Evolutionary conservation across 2,888 invertebrate genomes (phyloP), one percentile per base, ranked within the genome.

Genomic region (Sialis fuliginosa): DNA sequence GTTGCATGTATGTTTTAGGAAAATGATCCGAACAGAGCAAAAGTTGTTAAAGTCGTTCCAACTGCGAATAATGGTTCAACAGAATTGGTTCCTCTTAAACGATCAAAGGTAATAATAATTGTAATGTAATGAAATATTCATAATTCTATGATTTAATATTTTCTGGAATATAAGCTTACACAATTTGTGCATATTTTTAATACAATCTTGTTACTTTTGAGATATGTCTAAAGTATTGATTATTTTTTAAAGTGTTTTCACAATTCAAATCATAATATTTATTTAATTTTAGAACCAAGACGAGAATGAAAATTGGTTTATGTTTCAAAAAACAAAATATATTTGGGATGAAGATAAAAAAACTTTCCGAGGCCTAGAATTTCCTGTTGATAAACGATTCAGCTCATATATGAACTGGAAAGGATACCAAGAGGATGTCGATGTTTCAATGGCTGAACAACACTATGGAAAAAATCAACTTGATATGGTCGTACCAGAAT

Each of bases 291-390:
- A 68, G 55, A 71, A 69, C 35, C 70, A 71, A 54, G 62, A 63
- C 3, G 63, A 69, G 45, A 65, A 72, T 51, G 71, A 74, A 56
- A 67, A 83, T 33, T 98, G 90, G 87, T 91, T 98, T 61, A 77
- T 83, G 54, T 98, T 98, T 64, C 98, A 98, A 80, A 96, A 98
- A 65, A 90, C 91, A 5, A 93, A 95, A 64, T 98, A 97, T 66
- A 68, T 87, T 39, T 97, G 89, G 79, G 81, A 90, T 59, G 75
- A 80, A 53, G 77, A 88, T 8, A 84, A 81, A 52, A 84, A 86
- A 54, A 67, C 66, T 42, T 98, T 98, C 62, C 68, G 75, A 48
- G 82, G 86, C 0, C 68, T 96, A 31, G 77, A 81, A 52, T 96
- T 95, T 65, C 97, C 97, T 0, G 75, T 84, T 5, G 69, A 86